Base-by-base conservation (phyloP, 2,797 vertebrate genomes). In the Phaenicophaeus curvirostris region DNA sequence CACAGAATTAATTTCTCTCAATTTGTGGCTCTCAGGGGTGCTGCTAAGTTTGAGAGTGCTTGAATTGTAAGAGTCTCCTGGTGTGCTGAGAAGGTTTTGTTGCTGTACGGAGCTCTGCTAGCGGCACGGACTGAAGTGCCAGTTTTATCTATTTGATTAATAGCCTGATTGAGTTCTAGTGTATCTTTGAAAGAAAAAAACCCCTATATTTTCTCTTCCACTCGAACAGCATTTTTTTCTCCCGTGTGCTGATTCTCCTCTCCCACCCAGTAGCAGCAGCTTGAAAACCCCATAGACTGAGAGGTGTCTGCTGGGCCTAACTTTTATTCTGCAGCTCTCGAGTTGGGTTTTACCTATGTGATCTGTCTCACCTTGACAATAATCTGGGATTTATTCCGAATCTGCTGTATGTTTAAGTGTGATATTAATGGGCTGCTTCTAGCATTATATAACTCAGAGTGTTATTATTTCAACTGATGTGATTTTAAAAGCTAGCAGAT, bases 1-100 rank as follows among this genome's bases (percentile, higher is more conserved):
- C 97, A 98, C 96, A 97, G 98, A 98, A 98, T 98, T 98, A 98
- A 98, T 98, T 98, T 98, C 97, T 98, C 97, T 97, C 98, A 97
- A 97, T 98, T 98, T 98, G 98, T 98, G 97, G 93, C 97, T 98
- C 98, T 98, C 98, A 90, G 97, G 98, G 98, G 98, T 97, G 97
- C 97, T 98, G 97, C 98, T 97, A 97, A 97, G 93, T 98, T 98
- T 97, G 98, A 98, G 98, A 98, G 97, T 95, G 96, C 97, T 98
- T 98, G 98, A 97, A 97, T 98, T 98, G 98, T 98, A 97, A 98
- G 98, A 97, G 97, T 95, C 96, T 98, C 97, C 97, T 94, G 97
- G 97, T 96, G 96, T 95, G 97, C 95, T 15, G 86, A 95, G 96
- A 87, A 96, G 96, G 93, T 97, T 97, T 96, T 96, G 97, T 97